A percentile compares a stretch with the other conserved stretches of the same genome.
Conservation (phyloP, 2,888 invertebrate species). For the Mythimna loreyi region DNA sequence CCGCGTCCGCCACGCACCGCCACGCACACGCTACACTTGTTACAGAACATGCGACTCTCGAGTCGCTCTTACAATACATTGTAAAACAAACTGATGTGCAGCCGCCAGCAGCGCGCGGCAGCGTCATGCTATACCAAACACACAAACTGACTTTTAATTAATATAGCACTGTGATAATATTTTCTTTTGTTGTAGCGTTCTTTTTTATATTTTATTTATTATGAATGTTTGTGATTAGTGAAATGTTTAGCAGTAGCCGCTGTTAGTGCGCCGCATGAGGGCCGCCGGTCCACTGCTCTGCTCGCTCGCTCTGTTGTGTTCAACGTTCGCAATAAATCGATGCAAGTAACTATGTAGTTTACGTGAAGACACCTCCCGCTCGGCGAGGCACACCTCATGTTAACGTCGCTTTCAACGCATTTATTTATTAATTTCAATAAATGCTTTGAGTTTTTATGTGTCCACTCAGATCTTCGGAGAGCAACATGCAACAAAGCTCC, state of each 20-base stretch:
- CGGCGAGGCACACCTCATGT: too few relatives aligned
- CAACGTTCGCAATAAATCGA: background rate
- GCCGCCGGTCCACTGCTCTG: too few relatives aligned
- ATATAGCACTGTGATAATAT: slow-evolving; percentile 73
- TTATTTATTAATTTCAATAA: too few relatives aligned
- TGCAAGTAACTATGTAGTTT: background rate
- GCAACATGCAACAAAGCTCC: too few relatives aligned
- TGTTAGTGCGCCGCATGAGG: slow-evolving; percentile 24
- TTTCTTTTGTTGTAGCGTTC: slow-evolving; percentile 62
- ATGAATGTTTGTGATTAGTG: slow-evolving; percentile 41
- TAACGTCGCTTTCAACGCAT: too few relatives aligned
- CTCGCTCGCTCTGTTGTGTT: background rate
- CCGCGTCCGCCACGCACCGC: background rate
- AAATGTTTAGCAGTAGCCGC: slow-evolving; percentile 28
- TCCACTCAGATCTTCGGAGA: too few relatives aligned
- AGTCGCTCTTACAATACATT: background rate
- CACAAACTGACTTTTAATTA: slow-evolving; percentile 60
- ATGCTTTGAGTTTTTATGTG: too few relatives aligned
- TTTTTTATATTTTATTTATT: slow-evolving; percentile 60
- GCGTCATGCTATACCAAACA: slow-evolving; percentile 32
- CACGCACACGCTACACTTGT: background rate
- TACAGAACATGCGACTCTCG: too few relatives aligned
- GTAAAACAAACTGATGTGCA: too few relatives aligned
- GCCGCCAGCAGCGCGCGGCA: background rate
- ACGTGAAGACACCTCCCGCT: background rate